Evolutionary conservation across 2,113 vertebrate species (phyloP).

Genomic region (Arvicanthis niloticus): DNA sequence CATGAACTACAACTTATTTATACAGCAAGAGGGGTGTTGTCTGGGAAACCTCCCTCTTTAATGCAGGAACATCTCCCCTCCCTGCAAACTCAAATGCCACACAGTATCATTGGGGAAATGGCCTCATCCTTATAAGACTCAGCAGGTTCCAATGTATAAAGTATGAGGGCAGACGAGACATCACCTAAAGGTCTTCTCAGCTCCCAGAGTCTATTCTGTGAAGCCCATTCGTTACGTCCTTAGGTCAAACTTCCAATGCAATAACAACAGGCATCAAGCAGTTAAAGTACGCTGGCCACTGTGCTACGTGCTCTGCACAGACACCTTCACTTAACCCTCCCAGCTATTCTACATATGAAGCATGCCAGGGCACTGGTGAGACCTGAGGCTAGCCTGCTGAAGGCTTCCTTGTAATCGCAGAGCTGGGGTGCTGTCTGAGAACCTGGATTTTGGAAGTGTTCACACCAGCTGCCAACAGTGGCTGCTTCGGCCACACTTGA

Average conservation of each 20-base stretch:
- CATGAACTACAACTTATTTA: neutral
- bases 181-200: neutral
- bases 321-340: neutral
- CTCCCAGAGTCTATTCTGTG: neutral
- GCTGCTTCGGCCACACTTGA: neutral
- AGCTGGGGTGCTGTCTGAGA: neutral
- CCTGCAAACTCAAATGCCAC: neutral
- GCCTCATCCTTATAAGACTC: neutral
- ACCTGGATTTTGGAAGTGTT: neutral
- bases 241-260: neutral
- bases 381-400: too few relatives aligned
- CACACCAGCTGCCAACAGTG: neutral
- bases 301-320: neutral
- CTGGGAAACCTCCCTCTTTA: conserved; percentile 2
- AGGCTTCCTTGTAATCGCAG: neutral
- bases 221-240: neutral
- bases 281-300: neutral
- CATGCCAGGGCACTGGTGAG: neutral
- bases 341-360: neutral
- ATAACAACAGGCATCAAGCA: neutral
- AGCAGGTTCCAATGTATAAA: neutral
- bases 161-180: neutral
- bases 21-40: neutral
- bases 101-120: neutral
- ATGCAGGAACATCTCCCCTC: neutral